Base-by-base conservation (phyloP, 2,113 vertebrate species). In the Arvicanthis niloticus region DNA sequence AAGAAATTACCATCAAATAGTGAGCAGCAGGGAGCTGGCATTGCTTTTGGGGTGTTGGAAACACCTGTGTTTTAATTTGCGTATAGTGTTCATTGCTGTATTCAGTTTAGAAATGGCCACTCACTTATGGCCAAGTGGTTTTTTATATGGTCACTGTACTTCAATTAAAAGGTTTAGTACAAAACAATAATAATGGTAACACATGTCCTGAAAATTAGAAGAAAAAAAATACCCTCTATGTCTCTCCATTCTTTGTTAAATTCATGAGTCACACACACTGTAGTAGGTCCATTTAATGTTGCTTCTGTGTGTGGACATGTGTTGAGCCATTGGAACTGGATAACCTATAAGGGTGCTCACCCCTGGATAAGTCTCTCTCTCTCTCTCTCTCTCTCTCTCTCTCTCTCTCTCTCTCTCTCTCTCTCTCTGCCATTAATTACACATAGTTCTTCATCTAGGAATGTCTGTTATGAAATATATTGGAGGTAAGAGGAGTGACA, bases 51-150 rank as follows among this genome's bases (percentile, higher is more conserved):
- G 40, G 11, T 60, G 34, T 5, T 75, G 4, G 31, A 62, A 45
- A 90, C 4, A 15, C 68, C 53, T 93, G 31, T 40, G 60, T 89
- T 65, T 65, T 17, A 15, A 88, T 70, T 56, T 78, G 37, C 9
- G 5, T 31, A 11, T 12, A 75, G 0, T 3, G 3, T 73, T 37
- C 4, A 29, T 4, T 60, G 34, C 1, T 7, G 0, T 26, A 26
- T 58, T 81, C 7, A 51, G 8, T 24, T 91, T 9, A 21, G 56
- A 81, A 70, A 56, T 80, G 68, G 17, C 1, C 21, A 95, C 24
- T 19, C 90, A 89, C 4, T 7, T 81, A 65, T n/a, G 37, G 0
- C 34, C 11, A 87, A 53, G 17, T 21, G 88, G 88, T 17, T 34
- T 11, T n/a, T 37, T 24, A 24, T 73, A 31, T 45, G 5, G 51